Evolutionary conservation across 2,888 invertebrate genomes (phyloP), one percentile per base, ranked within the genome.

Genomic region (Dryadula phaetusa): DNA sequence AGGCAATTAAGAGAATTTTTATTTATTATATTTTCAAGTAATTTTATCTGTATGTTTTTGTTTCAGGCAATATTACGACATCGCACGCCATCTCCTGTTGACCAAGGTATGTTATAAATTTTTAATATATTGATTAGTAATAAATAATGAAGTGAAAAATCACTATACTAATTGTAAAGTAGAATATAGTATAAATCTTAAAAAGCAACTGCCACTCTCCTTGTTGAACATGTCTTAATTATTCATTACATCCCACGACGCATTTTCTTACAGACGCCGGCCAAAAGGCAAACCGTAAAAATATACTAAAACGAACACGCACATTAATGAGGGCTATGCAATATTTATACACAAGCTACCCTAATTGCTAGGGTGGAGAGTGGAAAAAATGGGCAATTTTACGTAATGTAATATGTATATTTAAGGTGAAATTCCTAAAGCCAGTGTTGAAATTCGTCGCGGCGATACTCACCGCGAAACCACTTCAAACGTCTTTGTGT

Each of bases 351-450:
- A 89, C 89, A 87, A 88, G 86, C 86, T 82, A 87, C 90, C 92
- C 92, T 93, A 93, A 93, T 93, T 92, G 93, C 88, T 89, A 85
- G 93, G 93, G 93, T 90, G 92, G 92, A 91, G 92, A 92, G 92
- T 91, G 92, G 89, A 92, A 92, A 93, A 93, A 93, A 92, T 92
- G 92, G 93, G 90, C 92, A 93, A 93, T 93, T 92, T 90, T 88
- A 90, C 92, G 92, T 92, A 92, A 92, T 92, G 90, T 92, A 91
- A 92, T 92, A 92, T 91, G 92, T 92, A 92, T 92, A 91, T 92
- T 92, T 92, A 91, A 90, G 90, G 90, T 86, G 85, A 87, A 85
- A 84, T 86, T 87, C 84, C 86, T 82, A 82, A 88, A 87, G 80
- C 81, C 77, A 74, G 79, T 84, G 82, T 82, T 77, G 88, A 81